These are phyloP conservation scores for Microctenopoma lineatum DNA, from an alignment of 2,797 vertebrate species.

Conservation along the genomic window DNA sequence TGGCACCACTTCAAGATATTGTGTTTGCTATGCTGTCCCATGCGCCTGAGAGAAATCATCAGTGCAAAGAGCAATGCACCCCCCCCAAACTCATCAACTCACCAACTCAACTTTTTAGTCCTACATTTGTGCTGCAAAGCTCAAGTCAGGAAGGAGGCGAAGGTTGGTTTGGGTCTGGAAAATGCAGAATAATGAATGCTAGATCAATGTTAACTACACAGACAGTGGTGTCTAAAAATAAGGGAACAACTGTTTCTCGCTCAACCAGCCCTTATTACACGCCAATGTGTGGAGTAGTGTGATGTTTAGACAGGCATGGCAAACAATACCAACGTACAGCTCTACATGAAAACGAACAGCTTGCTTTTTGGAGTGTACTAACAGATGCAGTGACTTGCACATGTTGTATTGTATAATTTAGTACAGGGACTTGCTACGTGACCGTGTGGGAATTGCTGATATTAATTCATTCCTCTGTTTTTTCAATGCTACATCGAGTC, in stretches of 20 bases:
- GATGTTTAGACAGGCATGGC: constrained; percentile 30
- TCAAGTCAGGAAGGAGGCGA: constrained; percentile 25
- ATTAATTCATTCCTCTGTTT: constrained; percentile 48
- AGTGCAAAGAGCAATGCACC: constrained; percentile 36
- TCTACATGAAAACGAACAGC: constrained; percentile 44
- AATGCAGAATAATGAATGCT: constrained; percentile 43
- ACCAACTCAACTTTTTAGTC: constrained; percentile 28
- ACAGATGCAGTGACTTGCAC: constrained; percentile 40
- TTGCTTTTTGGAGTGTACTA: constrained; percentile 41
- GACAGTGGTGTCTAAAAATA: constrained; percentile 63
- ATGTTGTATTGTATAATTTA: constrained; percentile 32
- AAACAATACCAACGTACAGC: constrained; percentile 37
- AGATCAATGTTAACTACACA: constrained; percentile 42
- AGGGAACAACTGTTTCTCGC: constrained; percentile 56
- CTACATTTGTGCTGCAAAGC: constrained; percentile 33
- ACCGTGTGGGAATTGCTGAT: constrained; percentile 27
- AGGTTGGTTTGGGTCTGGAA: constrained; percentile 24
- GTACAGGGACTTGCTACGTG: constrained; percentile 17
- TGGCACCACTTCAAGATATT: constrained; percentile 66
- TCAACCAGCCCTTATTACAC: constrained; percentile 44
- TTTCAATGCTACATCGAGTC: constrained; percentile 25
- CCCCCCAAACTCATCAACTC: constrained; percentile 28
- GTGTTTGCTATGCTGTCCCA: constrained; percentile 66
- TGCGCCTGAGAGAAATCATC: constrained; percentile 35
- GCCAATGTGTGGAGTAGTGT: constrained; percentile 29